Evolutionary conservation across 2,888 invertebrate species (phyloP).

Genomic region (Scrobipalpa atriplicella): DNA sequence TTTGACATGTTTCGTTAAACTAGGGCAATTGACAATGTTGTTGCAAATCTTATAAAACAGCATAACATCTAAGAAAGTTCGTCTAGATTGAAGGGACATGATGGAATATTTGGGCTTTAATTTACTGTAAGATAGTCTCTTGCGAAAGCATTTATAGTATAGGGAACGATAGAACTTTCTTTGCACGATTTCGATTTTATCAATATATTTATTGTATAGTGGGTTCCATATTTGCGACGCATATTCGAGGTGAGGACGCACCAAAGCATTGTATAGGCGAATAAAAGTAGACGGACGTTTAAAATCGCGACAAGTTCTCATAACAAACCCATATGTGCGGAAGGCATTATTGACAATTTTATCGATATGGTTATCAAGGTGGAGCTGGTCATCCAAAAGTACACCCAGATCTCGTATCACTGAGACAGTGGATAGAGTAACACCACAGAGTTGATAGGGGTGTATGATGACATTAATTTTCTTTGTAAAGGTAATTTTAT

Average conservation of each 20-base stretch:
- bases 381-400: slow-evolving; percentile 32
- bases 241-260: slow-evolving; percentile 34
- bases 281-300: slow-evolving; percentile 27
- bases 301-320: slow-evolving; percentile 30
- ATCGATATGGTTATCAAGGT: slow-evolving; percentile 32
- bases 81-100: not conserved
- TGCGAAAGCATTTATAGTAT: not conserved
- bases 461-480: no score
- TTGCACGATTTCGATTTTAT: slow-evolving; percentile 27
- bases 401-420: slow-evolving; percentile 33
- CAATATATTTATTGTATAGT: slow-evolving; percentile 26
- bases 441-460: slow-evolving; percentile 12
- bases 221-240: slow-evolving; percentile 27
- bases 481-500: no score
- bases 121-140: not conserved
- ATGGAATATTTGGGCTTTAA: not conserved
- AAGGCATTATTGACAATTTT: slow-evolving; percentile 33
- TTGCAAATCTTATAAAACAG: no score
- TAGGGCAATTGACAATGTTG: no score
- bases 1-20: no score
- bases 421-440: slow-evolving; percentile 12
- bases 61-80: not conserved
- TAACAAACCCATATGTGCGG: slow-evolving; percentile 34
- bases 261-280: slow-evolving; percentile 29
- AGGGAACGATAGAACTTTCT: not conserved